These are phyloP conservation scores for Propithecus deckenii DNA, from an alignment of 2,797 vertebrate genomes.

Conservation along the genomic window DNA sequence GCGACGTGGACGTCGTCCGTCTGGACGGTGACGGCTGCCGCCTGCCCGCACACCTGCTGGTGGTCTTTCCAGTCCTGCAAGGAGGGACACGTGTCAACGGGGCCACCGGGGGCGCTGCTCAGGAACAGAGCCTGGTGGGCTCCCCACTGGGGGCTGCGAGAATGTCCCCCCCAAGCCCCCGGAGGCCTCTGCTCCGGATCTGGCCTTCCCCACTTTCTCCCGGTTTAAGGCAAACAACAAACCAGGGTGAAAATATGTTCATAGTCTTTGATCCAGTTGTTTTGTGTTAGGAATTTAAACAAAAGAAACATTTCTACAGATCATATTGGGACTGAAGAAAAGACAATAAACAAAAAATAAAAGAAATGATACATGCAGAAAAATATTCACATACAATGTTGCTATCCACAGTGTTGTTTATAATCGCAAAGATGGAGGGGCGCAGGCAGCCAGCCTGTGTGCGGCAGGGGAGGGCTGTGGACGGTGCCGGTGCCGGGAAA, in stretches of 20 bases:
- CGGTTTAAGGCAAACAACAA: neutral
- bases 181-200: neutral
- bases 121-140: neutral
- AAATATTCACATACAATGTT: neutral
- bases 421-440: neutral
- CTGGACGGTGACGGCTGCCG: constrained; percentile 85
- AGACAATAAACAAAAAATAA: neutral
- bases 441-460: too few species aligned
- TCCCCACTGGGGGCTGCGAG: neutral
- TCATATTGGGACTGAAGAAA: neutral
- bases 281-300: neutral
- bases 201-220: neutral
- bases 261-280: neutral
- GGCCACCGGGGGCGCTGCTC: neutral
- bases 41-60: constrained; percentile 94
- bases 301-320: neutral
- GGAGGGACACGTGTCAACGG: neutral
- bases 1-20: constrained; percentile 89
- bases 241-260: neutral
- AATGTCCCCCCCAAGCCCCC: neutral
- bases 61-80: constrained; percentile 98
- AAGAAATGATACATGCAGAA: neutral
- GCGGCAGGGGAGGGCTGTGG: too few species aligned
- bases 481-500: neutral
- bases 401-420: neutral